These are phyloP conservation scores for Lithobates sylvaticus DNA, from an alignment of 2,797 vertebrate genomes.

Conservation along the genomic window DNA sequence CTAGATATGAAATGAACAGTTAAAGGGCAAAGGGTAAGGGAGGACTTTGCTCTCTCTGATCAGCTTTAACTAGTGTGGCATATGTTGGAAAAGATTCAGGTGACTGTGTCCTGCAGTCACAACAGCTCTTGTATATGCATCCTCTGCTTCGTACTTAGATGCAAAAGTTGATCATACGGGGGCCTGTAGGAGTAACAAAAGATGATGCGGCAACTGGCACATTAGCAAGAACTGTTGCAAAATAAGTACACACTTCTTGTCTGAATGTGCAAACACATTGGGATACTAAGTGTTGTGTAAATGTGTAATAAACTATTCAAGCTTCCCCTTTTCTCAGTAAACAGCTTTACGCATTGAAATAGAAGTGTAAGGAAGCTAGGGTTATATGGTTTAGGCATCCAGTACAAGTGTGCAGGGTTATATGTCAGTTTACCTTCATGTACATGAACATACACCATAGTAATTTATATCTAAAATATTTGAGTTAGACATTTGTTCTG, in stretches of 20 bases:
- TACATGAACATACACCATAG: too few relatives aligned
- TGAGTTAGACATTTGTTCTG: too few relatives aligned
- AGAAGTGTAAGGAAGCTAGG: too few relatives aligned
- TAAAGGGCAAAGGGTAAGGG: too few relatives aligned
- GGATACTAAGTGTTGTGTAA: neutral
- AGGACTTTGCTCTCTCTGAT: too few relatives aligned
- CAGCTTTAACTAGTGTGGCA: neutral
- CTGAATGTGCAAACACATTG: conserved; percentile 3
- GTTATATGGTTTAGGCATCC: too few relatives aligned
- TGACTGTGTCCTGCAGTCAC: conserved; percentile 9
- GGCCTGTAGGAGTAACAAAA: neutral
- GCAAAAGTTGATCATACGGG: neutral
- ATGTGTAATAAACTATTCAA: neutral
- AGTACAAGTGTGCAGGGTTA: too few relatives aligned
- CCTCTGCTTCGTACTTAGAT: neutral
- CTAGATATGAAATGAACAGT: too few relatives aligned
- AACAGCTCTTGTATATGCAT: neutral
- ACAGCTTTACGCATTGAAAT: neutral
- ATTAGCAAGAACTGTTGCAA: neutral
- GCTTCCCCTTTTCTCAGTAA: neutral
- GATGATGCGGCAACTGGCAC: neutral
- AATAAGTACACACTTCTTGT: neutral
- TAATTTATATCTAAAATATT: too few relatives aligned
- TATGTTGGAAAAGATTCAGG: conserved; percentile 19
- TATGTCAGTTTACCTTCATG: too few relatives aligned